phyloP scores from a whole-genome alignment of 2,113 vertebrate genomes.

The Rhadina sibilatrix region DNA sequence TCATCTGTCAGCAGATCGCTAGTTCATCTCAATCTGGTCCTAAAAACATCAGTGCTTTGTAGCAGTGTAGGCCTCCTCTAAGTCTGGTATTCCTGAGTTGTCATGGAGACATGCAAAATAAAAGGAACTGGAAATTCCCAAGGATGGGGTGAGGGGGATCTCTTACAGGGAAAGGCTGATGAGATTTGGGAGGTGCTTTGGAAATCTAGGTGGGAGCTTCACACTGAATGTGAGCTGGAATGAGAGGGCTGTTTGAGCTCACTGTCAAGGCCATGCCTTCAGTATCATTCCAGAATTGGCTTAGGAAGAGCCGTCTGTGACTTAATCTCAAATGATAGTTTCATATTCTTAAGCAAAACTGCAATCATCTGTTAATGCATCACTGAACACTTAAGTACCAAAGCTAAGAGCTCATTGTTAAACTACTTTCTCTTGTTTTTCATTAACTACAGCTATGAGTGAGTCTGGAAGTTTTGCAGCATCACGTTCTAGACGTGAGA shows the following conservation, averaged over 20 bases:
- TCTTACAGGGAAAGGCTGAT: neutral
- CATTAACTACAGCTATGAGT: conserved; percentile 30
- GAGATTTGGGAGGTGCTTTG: neutral
- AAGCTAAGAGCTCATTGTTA: neutral
- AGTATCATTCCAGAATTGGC: neutral
- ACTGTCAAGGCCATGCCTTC: neutral
- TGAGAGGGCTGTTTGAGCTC: neutral
- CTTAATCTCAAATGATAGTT: no score
- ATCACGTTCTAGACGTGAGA: conserved; percentile 89
- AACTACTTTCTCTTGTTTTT: neutral
- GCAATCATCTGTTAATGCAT: neutral
- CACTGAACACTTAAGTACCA: neutral
- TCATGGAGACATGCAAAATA: conserved; percentile 49
- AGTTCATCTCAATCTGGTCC: neutral
- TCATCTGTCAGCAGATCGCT: fast-evolving
- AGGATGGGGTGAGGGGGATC: neutral
- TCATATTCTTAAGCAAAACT: neutral
- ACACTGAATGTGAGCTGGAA: neutral
- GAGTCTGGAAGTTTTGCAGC: conserved; percentile 74
- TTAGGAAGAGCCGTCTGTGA: neutral
- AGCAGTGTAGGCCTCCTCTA: neutral
- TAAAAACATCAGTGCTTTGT: neutral
- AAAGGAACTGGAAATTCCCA: neutral
- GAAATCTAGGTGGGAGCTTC: neutral
- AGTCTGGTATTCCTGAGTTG: neutral